Evolutionary conservation across 1,140 invertebrate species (phyloP).

Genomic region (Solen grandis): DNA sequence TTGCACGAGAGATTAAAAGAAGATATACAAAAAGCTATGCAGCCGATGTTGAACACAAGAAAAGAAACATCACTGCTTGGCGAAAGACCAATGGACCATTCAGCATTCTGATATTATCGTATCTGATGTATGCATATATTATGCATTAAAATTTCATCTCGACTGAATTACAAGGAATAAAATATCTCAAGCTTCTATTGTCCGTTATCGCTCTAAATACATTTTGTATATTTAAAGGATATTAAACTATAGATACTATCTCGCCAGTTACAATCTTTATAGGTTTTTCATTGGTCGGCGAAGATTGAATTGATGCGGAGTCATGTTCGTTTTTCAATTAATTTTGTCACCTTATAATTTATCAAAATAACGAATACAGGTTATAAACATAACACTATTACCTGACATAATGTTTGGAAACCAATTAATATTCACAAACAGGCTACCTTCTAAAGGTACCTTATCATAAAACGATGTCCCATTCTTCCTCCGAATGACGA

Average conservation of each 20-base stretch:
- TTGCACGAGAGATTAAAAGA: too few species aligned
- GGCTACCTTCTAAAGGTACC: too few species aligned
- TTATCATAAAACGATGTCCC: too few species aligned
- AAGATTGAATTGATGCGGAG: neutral
- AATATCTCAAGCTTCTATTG: conserved; percentile 26
- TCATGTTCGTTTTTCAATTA: conserved; percentile 7
- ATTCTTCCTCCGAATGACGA: too few species aligned
- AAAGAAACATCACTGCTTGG: neutral
- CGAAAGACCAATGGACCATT: neutral
- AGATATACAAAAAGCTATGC: too few species aligned
- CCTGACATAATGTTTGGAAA: too few species aligned
- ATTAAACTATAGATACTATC: conserved; percentile 21
- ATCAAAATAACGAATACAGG: conserved; percentile 12
- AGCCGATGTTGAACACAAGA: too few species aligned
- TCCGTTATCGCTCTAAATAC: neutral
- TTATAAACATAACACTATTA: too few species aligned
- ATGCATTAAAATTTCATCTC: conserved; percentile 37
- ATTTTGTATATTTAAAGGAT: conserved; percentile 20
- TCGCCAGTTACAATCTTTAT: neutral
- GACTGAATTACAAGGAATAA: conserved; percentile 41
- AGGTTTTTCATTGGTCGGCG: conserved; percentile 23
- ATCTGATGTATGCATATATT: conserved; percentile 20
- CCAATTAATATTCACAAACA: too few species aligned
- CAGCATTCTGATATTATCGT: neutral
- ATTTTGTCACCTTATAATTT: conserved; percentile 10